phyloP scores from a whole-genome alignment of 1,140 invertebrate species.

The Ips nitidus region DNA sequence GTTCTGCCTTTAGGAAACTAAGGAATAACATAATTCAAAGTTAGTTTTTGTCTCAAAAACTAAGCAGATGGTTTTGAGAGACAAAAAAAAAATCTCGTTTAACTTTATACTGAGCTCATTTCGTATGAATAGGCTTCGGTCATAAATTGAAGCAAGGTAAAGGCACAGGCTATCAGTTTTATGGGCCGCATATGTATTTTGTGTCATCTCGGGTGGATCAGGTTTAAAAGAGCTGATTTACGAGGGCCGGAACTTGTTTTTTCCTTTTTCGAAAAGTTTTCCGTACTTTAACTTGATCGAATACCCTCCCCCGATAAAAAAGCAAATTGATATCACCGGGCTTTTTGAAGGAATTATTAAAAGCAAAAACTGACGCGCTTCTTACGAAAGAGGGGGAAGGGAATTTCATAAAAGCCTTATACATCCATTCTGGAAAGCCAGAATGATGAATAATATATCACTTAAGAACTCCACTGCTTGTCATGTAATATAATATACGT shows the following conservation, averaged over 20 bases:
- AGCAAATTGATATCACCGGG: too few species aligned
- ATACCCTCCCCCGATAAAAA: too few species aligned
- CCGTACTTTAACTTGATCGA: background rate
- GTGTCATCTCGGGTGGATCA: background rate
- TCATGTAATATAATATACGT: background rate
- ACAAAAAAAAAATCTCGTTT: too few species aligned
- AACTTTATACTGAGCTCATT: too few species aligned
- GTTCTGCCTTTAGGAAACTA: too few species aligned
- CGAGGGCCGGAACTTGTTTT: background rate
- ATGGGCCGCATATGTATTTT: slow-evolving; percentile 2
- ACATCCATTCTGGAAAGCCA: slow-evolving; percentile 2
- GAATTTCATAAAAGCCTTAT: too few species aligned
- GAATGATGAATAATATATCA: slow-evolving; percentile 23
- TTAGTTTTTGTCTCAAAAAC: too few species aligned
- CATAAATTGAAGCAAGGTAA: slow-evolving; percentile 3
- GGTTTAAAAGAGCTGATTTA: background rate
- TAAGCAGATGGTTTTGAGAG: too few species aligned
- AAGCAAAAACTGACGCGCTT: too few species aligned
- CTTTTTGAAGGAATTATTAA: too few species aligned
- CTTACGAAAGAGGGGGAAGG: too few species aligned
- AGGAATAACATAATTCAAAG: too few species aligned
- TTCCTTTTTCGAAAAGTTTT: background rate
- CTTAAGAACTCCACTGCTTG: slow-evolving; percentile 8
- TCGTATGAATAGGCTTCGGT: background rate
- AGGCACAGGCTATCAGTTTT: slow-evolving; percentile 1